phyloP scores from a whole-genome alignment of 2,113 vertebrate species.

The Mungos mungo region DNA sequence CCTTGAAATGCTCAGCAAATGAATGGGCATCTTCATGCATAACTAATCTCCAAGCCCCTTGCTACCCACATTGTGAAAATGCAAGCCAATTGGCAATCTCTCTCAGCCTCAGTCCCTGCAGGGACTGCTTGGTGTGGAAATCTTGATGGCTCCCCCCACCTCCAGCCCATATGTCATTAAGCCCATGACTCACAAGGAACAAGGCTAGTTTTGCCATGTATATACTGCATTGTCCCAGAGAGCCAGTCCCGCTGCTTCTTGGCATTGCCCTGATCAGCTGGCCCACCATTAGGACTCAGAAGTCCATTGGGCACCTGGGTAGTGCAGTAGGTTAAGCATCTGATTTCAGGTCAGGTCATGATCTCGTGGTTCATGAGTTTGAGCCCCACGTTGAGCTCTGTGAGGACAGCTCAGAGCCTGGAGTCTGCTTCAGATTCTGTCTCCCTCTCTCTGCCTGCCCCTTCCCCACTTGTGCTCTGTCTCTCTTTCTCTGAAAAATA shows the following conservation, averaged over 20 bases:
- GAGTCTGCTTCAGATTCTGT: too few species aligned
- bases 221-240: neutral
- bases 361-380: too few species aligned
- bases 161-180: rapidly evolving
- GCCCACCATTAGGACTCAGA: neutral
- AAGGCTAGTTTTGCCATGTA: neutral
- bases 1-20: neutral
- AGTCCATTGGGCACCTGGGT: neutral
- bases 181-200: neutral
- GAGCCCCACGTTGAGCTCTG: too few species aligned
- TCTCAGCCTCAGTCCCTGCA: neutral
- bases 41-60: neutral
- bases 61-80: neutral
- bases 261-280: neutral
- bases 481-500: too few species aligned
- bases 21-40: neutral
- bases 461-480: too few species aligned
- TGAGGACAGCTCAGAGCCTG: too few species aligned
- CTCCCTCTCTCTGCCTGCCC: too few species aligned
- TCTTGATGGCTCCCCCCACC: neutral
- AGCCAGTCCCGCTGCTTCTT: neutral
- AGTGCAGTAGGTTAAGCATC: too few species aligned
- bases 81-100: neutral
- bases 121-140: neutral
- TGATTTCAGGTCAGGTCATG: too few species aligned